Base-by-base conservation (phyloP, 2,797 vertebrate species). In the Sphenopsis melanotis region DNA sequence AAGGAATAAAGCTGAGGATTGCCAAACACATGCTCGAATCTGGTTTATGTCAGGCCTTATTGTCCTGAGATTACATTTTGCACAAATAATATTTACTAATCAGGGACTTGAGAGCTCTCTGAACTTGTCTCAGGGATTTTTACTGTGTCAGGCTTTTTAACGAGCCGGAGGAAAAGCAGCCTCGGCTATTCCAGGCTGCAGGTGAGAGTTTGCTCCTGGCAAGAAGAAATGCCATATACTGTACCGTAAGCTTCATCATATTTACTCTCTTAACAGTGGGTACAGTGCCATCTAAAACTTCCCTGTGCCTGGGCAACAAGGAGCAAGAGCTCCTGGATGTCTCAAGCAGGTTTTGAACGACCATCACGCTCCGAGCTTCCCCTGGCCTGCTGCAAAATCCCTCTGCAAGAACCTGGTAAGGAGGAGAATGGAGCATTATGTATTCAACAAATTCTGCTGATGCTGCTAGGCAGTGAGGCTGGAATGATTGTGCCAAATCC, bases 371-470 rank as follows among this genome's bases (percentile, higher is more conserved):
- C 84, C 2, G 32, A 83, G 78, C 76, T 65, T 74, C 75, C 85
- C 88, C 63, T 75, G 6, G 34, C 86, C 66, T 91, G 84, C 87
- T 95, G 93, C 79, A 92, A 89, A 95, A 63, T 75, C 72, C 76
- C 81, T 92, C 76, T 0, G 18, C 91, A 91, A 87, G 82, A 90
- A 86, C 65, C 29, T 47, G 76, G 63, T 55, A 27, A 94, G 90
- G 85, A 95, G 87, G 41, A 93, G 86, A 84, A 88, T 18, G 34
- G 50, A 88, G 83, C 85, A 84, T 96, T 94, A 89, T 39, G 49
- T 91, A 96, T 96, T 83, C 95, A 95, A 76, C 21, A 88, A 94
- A 97, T 91, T 89, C 87, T 94, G 94, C 94, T 96, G 93, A 93
- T 94, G 76, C 94, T 91, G 72, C 87, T 92, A 81, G 91, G 91